A percentile compares a stretch with the other conserved stretches of the same genome.
phyloP scores from a whole-genome alignment of 2,888 invertebrate species.

The Thereva unica region DNA sequence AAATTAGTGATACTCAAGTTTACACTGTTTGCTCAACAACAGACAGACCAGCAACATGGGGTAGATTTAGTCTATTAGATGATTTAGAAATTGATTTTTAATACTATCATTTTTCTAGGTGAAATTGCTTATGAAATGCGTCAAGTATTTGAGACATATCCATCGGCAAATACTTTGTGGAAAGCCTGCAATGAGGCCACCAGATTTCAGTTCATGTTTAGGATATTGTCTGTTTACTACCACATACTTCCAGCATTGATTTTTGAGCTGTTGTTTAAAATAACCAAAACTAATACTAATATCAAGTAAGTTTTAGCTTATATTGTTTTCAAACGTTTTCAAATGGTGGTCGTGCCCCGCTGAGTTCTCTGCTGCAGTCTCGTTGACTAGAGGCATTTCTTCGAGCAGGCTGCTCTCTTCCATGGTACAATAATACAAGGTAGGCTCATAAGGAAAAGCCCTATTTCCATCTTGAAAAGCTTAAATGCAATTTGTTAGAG shows the following conservation, averaged over 20 bases:
- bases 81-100: too few relatives aligned
- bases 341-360: too few relatives aligned
- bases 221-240: slow-evolving; percentile 43
- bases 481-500: too few relatives aligned
- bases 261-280: slow-evolving; percentile 41
- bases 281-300: slow-evolving; percentile 14
- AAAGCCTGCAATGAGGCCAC: slow-evolving; percentile 42
- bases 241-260: slow-evolving; percentile 45
- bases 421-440: too few relatives aligned
- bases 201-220: slow-evolving; percentile 39
- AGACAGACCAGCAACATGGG: slow-evolving; percentile 43
- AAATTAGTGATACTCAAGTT: slow-evolving; percentile 33
- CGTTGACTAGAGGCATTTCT: too few relatives aligned
- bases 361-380: too few relatives aligned
- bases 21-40: slow-evolving; percentile 42
- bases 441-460: too few relatives aligned
- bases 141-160: slow-evolving; percentile 27
- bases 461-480: too few relatives aligned
- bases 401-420: too few relatives aligned
- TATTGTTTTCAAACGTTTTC: too few relatives aligned
- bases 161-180: slow-evolving; percentile 42
- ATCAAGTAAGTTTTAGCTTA: too few relatives aligned
- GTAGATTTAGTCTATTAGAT: slow-evolving; percentile 15
- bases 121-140: slow-evolving; percentile 32
- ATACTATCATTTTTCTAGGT: slow-evolving; percentile 23